Evolutionary conservation across 2,797 vertebrate species (phyloP).

Genomic region (Fringilla coelebs): DNA sequence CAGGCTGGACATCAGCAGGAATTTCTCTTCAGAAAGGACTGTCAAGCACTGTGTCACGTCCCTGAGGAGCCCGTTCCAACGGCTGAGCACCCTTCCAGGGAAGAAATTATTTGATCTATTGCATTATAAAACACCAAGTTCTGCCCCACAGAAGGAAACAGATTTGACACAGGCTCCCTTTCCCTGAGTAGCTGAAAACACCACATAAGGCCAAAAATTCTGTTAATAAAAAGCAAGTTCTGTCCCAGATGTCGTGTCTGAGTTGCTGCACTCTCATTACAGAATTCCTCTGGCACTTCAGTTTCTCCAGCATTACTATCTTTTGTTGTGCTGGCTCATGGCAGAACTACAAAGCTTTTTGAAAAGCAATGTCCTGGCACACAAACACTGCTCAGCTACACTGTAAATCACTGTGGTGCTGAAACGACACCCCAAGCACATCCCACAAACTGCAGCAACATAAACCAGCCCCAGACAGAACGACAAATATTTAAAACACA

Average conservation of each 20-base stretch:
- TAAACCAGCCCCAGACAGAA: background rate
- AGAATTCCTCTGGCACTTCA: background rate
- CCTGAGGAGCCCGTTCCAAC: background rate
- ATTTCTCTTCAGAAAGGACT: background rate
- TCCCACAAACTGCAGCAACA: background rate
- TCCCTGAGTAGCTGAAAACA: background rate
- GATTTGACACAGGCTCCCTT: background rate
- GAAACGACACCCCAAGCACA: fast-evolving
- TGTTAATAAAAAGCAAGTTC: background rate
- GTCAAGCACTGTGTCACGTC: background rate
- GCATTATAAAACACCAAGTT: background rate
- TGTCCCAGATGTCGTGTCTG: background rate
- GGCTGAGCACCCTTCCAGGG: background rate
- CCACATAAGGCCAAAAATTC: background rate
- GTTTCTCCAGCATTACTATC: background rate
- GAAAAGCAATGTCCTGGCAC: background rate
- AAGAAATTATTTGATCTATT: background rate
- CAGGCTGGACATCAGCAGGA: background rate
- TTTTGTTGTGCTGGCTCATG: background rate
- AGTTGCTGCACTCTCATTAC: background rate
- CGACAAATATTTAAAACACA: background rate
- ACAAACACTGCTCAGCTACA: fast-evolving
- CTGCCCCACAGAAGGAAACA: background rate
- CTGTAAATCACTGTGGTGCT: background rate
- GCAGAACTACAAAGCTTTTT: background rate